These are phyloP conservation scores for Lamproptera curius DNA, from an alignment of 2,888 invertebrate genomes.

Conservation along the genomic window DNA sequence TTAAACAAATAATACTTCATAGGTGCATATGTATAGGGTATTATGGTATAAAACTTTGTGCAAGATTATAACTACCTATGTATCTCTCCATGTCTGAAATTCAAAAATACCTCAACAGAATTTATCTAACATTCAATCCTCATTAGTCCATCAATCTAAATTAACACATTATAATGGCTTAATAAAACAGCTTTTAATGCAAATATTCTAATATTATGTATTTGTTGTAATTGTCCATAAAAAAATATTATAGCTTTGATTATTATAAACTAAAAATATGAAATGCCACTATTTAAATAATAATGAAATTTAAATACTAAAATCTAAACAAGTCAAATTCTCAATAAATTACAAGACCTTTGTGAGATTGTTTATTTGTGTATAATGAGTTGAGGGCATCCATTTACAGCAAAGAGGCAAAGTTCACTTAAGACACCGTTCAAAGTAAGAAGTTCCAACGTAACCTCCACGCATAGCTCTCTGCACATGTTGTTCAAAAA, in stretches of 20 bases:
- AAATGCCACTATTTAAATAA: slow-evolving; percentile 11
- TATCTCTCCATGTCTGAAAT: too few species aligned
- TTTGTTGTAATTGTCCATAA: slow-evolving; percentile 14
- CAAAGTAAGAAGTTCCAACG: slow-evolving; percentile 96
- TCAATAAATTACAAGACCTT: slow-evolving; percentile 38
- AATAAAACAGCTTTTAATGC: too few species aligned
- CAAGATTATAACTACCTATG: too few species aligned
- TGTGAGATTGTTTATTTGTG: slow-evolving; percentile 70
- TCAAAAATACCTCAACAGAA: too few species aligned
- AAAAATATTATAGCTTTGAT: slow-evolving; percentile 11
- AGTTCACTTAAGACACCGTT: slow-evolving; percentile 95
- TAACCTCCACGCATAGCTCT: slow-evolving; percentile 98
- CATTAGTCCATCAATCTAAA: too few species aligned
- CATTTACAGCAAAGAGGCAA: slow-evolving; percentile 49
- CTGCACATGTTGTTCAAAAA: slow-evolving; percentile 97
- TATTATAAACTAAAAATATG: slow-evolving; percentile 12
- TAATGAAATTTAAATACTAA: slow-evolving; percentile 6
- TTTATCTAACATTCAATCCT: too few species aligned
- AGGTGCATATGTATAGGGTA: too few species aligned
- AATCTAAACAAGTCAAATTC: slow-evolving; percentile 16
- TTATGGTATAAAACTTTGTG: too few species aligned
- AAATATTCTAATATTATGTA: slow-evolving; percentile 16
- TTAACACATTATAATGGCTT: too few species aligned
- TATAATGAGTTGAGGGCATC: slow-evolving; percentile 55
- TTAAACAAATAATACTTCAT: too few species aligned